These are phyloP conservation scores for Yasuhikotakia modesta DNA, from an alignment of 2,797 vertebrate species.

Conservation along the genomic window DNA sequence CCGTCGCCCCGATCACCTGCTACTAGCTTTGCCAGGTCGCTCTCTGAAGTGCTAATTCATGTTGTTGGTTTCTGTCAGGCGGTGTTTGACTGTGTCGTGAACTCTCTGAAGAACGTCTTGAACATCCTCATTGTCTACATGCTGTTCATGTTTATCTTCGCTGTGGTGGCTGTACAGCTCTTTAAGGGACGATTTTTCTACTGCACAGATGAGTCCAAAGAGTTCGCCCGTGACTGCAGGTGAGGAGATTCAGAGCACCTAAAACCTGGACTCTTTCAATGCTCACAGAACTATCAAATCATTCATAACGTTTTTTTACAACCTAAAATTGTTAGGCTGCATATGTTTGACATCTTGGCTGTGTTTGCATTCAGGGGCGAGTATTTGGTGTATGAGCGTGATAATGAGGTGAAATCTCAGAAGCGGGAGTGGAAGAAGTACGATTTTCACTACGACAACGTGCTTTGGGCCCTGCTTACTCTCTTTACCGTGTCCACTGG, in stretches of 20 bases:
- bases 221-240: slow-evolving; percentile 91
- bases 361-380: slow-evolving; percentile 80
- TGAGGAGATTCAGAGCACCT: too few relatives aligned
- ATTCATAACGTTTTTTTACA: too few relatives aligned
- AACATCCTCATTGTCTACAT: slow-evolving; percentile 97
- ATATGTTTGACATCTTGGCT: too few relatives aligned
- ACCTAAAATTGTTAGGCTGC: too few relatives aligned
- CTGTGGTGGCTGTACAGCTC: slow-evolving; percentile 92
- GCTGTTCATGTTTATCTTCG: slow-evolving; percentile 98
- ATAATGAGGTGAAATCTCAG: slow-evolving; percentile 88
- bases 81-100: slow-evolving; percentile 95
- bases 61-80: slow-evolving; percentile 71
- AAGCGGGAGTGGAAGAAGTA: slow-evolving; percentile 85
- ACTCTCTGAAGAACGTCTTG: slow-evolving; percentile 93
- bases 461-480: slow-evolving; percentile 86
- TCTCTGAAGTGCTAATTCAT: not conserved
- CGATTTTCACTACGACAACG: slow-evolving; percentile 87
- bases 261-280: too few relatives aligned
- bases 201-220: slow-evolving; percentile 93
- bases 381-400: slow-evolving; percentile 87
- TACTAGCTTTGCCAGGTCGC: not conserved
- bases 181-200: slow-evolving; percentile 95
- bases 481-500: slow-evolving; percentile 89
- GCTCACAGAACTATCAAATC: too few relatives aligned
- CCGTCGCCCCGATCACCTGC: not conserved